Conservation (phyloP, 2,113 vertebrate species). For the Xiphophorus maculatus region DNA sequence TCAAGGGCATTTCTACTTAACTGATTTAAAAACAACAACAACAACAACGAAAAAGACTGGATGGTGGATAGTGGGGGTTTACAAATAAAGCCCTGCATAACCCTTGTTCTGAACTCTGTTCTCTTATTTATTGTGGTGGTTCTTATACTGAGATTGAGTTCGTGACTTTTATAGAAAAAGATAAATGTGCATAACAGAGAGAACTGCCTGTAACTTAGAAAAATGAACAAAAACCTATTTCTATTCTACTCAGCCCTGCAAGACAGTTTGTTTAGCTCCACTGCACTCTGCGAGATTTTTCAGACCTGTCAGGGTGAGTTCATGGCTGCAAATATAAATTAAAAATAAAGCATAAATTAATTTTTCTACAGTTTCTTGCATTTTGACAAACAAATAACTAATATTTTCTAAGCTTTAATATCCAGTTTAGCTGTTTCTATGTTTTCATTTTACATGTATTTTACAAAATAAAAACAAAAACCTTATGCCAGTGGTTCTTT, state of each 20-base stretch:
- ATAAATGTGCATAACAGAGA: background rate
- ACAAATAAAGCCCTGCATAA: background rate
- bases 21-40: conserved; percentile 5
- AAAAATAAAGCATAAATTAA: too few relatives aligned
- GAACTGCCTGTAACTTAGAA: background rate
- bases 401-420: too few relatives aligned
- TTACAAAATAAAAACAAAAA: too few relatives aligned
- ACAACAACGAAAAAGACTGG: background rate
- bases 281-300: background rate
- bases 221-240: background rate
- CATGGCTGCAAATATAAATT: background rate
- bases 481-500: too few relatives aligned
- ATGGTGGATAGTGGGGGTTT: background rate
- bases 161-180: background rate
- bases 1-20: conserved; percentile 48
- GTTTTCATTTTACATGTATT: too few relatives aligned
- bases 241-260: background rate
- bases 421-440: too few relatives aligned
- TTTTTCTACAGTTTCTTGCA: too few relatives aligned
- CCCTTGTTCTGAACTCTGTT: background rate
- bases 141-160: background rate
- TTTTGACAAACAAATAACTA: too few relatives aligned
- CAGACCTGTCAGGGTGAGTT: background rate
- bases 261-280: background rate
- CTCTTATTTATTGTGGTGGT: background rate